phyloP scores from a whole-genome alignment of 2,113 vertebrate genomes.

The Dendropsophus ebraccatus region DNA sequence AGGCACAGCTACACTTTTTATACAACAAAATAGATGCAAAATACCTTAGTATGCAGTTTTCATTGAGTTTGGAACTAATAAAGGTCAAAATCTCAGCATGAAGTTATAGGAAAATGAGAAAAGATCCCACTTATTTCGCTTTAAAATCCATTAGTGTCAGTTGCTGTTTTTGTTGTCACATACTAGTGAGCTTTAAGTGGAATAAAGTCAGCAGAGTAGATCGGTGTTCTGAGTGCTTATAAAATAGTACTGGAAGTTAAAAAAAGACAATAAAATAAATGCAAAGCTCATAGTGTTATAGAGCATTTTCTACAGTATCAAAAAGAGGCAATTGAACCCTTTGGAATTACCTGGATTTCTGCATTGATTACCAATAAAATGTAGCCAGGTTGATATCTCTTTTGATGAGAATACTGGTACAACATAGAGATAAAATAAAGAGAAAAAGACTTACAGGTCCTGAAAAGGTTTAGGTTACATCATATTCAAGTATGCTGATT shows the following conservation, averaged over 20 bases:
- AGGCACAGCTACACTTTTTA: neutral
- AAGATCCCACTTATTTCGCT: conserved; percentile 28
- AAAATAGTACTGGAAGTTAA: neutral
- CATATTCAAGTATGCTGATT: no score
- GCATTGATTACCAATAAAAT: no score
- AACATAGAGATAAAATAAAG: no score
- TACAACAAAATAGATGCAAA: conserved; percentile 11
- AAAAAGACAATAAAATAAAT: neutral
- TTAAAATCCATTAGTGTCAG: conserved; percentile 40
- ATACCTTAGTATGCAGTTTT: conserved; percentile 37
- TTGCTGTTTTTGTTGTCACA: conserved; percentile 45
- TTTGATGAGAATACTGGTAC: no score
- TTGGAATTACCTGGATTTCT: no score
- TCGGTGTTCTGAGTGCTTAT: neutral
- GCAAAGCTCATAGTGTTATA: neutral
- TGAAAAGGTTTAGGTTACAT: no score
- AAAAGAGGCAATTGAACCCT: no score
- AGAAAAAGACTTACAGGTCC: no score
- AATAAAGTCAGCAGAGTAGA: conserved; percentile 9
- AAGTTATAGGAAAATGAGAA: conserved; percentile 19
- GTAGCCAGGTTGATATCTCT: no score
- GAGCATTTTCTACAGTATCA: neutral
- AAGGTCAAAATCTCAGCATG: conserved; percentile 41
- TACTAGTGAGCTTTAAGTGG: conserved; percentile 1
- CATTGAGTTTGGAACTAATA: conserved; percentile 25